Base-by-base conservation (phyloP, 1,140 invertebrate species). In the Armadillidium nasatum region DNA sequence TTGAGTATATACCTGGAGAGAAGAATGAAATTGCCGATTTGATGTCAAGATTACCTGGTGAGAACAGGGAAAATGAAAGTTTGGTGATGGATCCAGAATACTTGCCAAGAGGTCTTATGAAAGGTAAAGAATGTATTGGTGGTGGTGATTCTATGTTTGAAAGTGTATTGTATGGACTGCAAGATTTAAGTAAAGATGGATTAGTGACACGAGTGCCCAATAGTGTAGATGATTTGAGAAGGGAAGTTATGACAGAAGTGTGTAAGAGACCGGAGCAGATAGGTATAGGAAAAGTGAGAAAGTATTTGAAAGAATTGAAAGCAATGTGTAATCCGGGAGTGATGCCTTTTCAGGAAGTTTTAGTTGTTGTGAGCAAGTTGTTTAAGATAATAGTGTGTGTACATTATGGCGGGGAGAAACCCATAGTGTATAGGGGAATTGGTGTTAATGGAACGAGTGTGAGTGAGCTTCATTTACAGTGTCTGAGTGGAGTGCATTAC, bases 21-120 rank as follows among this genome's bases (percentile, higher is more conserved):
- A 71, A 71, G 11, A 71, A 71, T 71, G 69, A 33, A 33, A 71
- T 71, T 71, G 69, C 69, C 0, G 69, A 71, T 71, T 22, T 11
- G 3, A 33, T 71, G 69, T 71, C 69, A 4, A 11, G 21, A 11
- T 11, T 71, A 4, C 69, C 69, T 22, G 69, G 13, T 15, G 7
- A 4, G 1, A 3, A 71, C 3, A 33, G 33, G 33, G 33, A 33
- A 6, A 1, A 33, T 33, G 33, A 33, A 1, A 33, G 6, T 3
- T 33, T 33, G 33, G 33, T 33, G 33, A 33, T 33, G 6, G 33
- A 33, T 33, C 33, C 33, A 33, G 33, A 33, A 6, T 33, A 33
- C 33, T 33, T 33, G 33, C 33, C 33, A 33, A 33, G 6, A 33
- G 33, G 33, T 3, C 33, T 33, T 33, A 33, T 33, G 33, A 33